phyloP scores from a whole-genome alignment of 2,888 invertebrate genomes.

The Abrostola triplasia region DNA sequence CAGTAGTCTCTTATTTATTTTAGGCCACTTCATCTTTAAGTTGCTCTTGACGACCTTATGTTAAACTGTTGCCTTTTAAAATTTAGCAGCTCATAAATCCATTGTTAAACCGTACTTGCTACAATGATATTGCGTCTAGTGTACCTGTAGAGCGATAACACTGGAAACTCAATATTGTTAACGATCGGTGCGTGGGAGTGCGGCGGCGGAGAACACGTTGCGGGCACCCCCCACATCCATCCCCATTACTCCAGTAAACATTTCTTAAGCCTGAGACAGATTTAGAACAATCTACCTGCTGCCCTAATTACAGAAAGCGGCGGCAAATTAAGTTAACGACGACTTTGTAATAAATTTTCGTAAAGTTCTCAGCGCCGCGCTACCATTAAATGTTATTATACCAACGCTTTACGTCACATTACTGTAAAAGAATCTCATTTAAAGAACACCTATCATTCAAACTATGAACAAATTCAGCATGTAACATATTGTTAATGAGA shows the following conservation, averaged over 20 bases:
- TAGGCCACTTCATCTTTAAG: slow-evolving; percentile 17
- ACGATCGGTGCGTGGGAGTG: slow-evolving; percentile 6
- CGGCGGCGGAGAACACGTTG: slow-evolving; percentile 1
- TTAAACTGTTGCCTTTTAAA: slow-evolving; percentile 13
- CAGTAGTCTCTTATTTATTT: too few species aligned
- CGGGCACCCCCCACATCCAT: background rate
- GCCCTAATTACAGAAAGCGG: slow-evolving; percentile 43
- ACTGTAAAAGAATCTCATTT: background rate
- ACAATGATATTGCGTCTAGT: slow-evolving; percentile 32
- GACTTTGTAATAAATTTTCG: slow-evolving; percentile 1
- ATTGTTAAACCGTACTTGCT: slow-evolving; percentile 13
- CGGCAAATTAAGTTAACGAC: slow-evolving; percentile 41
- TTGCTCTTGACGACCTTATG: slow-evolving; percentile 21
- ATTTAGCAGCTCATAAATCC: too few species aligned
- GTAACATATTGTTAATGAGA: too few species aligned
- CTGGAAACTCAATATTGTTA: slow-evolving; percentile 11
- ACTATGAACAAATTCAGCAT: background rate
- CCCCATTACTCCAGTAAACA: slow-evolving; percentile 3
- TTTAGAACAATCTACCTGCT: slow-evolving; percentile 47
- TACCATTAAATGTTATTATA: slow-evolving; percentile 15
- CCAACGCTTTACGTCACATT: slow-evolving; percentile 6
- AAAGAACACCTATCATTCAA: background rate
- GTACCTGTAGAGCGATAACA: slow-evolving; percentile 25
- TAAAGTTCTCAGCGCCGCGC: slow-evolving; percentile 1
- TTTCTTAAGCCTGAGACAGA: slow-evolving; percentile 11